A percentile compares a stretch with the other conserved stretches of the same genome.
Conservation (phyloP, 2,113 vertebrate species). For the Lichenostomus cassidix region DNA sequence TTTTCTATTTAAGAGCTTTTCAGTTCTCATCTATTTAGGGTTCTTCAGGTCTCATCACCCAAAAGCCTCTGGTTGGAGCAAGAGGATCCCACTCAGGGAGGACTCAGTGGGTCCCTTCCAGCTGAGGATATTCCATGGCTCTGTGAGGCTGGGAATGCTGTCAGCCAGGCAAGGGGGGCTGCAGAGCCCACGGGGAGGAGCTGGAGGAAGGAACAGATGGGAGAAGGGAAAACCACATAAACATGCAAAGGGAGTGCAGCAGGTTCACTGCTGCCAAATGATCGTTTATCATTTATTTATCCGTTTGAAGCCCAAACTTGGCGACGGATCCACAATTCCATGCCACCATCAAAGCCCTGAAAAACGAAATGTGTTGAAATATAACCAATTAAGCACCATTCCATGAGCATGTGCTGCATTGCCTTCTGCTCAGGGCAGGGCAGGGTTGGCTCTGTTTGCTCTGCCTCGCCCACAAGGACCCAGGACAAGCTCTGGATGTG, state of each 20-base stretch:
- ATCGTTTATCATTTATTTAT: slow-evolving; percentile 34
- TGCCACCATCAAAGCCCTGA: background rate
- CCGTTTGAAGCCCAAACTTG: slow-evolving; percentile 33
- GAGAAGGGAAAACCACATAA: background rate
- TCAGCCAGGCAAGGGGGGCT: background rate
- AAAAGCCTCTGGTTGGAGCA: fast-evolving
- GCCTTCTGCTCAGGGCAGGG: background rate
- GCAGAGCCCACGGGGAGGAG: background rate
- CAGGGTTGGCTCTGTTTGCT: background rate
- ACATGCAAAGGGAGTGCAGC: background rate
- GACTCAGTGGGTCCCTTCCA: background rate
- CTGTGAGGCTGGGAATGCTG: background rate
- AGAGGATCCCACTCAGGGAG: fast-evolving
- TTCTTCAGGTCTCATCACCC: background rate
- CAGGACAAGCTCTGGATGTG: background rate
- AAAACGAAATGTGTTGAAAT: slow-evolving; percentile 22
- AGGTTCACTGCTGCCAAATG: background rate
- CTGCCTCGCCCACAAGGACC: background rate
- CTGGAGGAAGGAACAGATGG: slow-evolving; percentile 23
- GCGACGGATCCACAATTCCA: background rate
- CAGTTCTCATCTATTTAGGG: background rate
- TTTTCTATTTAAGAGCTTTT: background rate
- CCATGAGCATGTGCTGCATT: background rate
- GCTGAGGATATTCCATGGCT: background rate
- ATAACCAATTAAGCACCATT: background rate